A percentile compares a stretch with the other conserved stretches of the same genome.
These are phyloP conservation scores for Ameiurus melas DNA, from an alignment of 2,113 vertebrate species.

Conservation along the genomic window DNA sequence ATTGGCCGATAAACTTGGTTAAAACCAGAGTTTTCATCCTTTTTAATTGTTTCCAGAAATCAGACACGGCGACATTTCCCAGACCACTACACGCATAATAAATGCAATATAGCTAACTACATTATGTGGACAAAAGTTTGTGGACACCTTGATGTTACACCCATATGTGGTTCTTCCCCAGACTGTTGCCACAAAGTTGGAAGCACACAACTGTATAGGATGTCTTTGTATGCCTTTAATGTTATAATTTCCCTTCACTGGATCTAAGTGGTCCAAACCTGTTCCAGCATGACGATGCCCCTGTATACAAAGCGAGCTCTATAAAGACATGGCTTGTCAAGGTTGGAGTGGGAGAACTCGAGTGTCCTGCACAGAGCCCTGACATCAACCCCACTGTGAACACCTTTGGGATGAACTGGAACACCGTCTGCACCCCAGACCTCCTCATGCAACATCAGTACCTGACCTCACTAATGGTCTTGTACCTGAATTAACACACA, in stretches of 20 bases:
- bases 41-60: background rate
- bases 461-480: no score
- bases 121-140: no score
- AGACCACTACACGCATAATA: background rate
- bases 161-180: background rate
- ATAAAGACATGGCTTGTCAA: background rate
- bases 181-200: background rate
- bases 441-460: no score
- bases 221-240: background rate
- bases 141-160: background rate
- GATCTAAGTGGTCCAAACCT: background rate
- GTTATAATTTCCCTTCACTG: background rate
- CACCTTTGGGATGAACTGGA: background rate
- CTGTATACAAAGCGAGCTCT: background rate
- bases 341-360: background rate
- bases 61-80: background rate
- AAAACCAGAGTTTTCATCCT: background rate
- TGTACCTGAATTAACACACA: no score
- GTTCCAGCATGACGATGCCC: background rate
- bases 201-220: background rate
- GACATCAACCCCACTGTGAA: background rate
- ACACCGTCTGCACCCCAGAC: no score
- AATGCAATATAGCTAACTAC: no score
- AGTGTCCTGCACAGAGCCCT: background rate
- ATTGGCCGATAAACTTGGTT: background rate